Evolutionary conservation across 1,140 invertebrate genomes (phyloP).

Genomic region (Schlechtendalia chinensis): DNA sequence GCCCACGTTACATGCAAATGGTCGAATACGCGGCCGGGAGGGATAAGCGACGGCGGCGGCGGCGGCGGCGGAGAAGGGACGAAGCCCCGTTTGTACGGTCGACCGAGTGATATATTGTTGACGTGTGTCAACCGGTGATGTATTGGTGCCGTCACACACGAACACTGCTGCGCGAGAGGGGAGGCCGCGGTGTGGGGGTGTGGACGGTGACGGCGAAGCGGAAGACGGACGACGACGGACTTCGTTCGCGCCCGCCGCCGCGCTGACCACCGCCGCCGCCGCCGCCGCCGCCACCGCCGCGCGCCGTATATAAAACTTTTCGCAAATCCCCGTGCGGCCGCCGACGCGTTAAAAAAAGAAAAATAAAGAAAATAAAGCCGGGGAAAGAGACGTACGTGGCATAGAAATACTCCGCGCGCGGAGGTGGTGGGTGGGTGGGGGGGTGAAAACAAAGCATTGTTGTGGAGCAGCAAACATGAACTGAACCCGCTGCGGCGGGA

Average conservation of each 20-base stretch:
- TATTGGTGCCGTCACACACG: constrained; percentile 46
- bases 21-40: constrained; percentile 21
- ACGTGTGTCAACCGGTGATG: constrained; percentile 50
- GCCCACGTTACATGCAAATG: constrained; percentile 47
- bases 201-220: not conserved
- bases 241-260: too few species aligned
- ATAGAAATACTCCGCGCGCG: not conserved
- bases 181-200: not conserved
- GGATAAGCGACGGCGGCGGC: not conserved
- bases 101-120: constrained; percentile 49
- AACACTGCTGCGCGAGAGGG: not conserved
- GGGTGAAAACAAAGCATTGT: constrained; percentile 31
- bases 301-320: constrained; percentile 19
- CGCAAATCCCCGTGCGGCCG: constrained; percentile 16
- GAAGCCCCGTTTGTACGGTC: constrained; percentile 28
- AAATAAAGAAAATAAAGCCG: too few species aligned
- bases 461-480: not conserved
- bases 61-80: not conserved
- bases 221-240: not conserved
- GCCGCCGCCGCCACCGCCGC: not conserved
- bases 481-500: not conserved
- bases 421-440: not conserved
- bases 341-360: too few species aligned
- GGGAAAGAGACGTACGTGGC: too few species aligned
- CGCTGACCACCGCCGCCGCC: too few species aligned